Conservation (phyloP, 2,113 vertebrate species). For the Pelusios castaneus region DNA sequence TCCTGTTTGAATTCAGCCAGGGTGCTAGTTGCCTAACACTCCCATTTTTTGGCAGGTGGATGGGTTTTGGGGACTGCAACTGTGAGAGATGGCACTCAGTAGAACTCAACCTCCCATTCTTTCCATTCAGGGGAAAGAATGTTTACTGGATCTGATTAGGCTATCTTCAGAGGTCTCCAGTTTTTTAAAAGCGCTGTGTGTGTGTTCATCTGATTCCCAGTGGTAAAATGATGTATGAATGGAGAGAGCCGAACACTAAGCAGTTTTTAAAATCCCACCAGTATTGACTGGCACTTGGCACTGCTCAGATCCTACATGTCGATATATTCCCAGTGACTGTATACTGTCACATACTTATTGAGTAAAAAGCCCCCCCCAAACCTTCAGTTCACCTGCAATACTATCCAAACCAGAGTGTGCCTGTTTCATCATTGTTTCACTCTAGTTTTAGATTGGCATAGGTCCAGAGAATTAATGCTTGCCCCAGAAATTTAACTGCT, state of each 20-base stretch:
- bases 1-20: background rate
- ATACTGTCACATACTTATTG: background rate
- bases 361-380: background rate
- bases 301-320: background rate
- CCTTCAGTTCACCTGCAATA: background rate
- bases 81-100: background rate
- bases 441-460: no score
- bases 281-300: background rate
- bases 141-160: background rate
- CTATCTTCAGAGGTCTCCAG: background rate
- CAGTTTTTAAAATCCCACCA: background rate
- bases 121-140: background rate
- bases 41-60: background rate
- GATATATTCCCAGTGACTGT: background rate
- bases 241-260: background rate
- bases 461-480: background rate
- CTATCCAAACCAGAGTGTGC: background rate
- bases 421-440: no score
- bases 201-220: rapidly evolving
- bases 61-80: background rate
- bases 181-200: background rate
- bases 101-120: background rate
- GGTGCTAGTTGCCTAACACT: background rate
- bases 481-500: background rate
- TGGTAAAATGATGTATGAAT: background rate